Base-by-base conservation (phyloP, 2,888 invertebrate species). In the Polydrusus pterygomalis region DNA sequence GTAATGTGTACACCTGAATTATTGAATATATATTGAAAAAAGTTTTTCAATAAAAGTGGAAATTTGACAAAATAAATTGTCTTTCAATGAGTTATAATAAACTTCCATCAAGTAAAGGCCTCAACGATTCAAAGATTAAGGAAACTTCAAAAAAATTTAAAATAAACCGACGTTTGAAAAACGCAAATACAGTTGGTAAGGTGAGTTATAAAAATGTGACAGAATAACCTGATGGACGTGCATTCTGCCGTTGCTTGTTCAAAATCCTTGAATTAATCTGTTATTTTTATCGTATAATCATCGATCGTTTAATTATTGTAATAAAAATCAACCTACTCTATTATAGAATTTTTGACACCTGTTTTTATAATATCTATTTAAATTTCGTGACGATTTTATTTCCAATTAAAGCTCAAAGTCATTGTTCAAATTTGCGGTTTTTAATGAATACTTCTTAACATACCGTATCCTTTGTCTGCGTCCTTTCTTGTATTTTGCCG, bases 321-420 rank as follows among this genome's bases (percentile, higher is more conserved):
- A 56, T 56, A n/a, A 56, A 56, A 56, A 56, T 56, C 34, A 56
- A 56, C 56, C 34, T 6, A 56, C 15, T 34, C 34, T 9, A 56
- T 34, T 56, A 34, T 34, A 34, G 9, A 34, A 56, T 15, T 56
- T 56, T 34, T 56, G 34, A 34, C 56, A 56, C 34, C 54, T 54
- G 54, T 13, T 56, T 34, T 34, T 47, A 47, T 47, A 15, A 34
- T 3, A 8, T 20, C 30, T 47, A 65, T 47, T 63, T 65, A 34
- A 49, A 17, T 49, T 38, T 65, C 65, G 49, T 49, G 65, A 30
- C 20, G 34, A 47, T 74, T 69, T 64, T 74, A 56, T 65, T 71
- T 71, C 75, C 71, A 75, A 75, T 71, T 75, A 75, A 75, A 75
- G 60, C 65, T 75, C 54, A 56, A 65, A 58, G 60, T 65, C 70